A percentile compares a stretch with the other conserved stretches of the same genome.
phyloP scores from a whole-genome alignment of 2,888 invertebrate genomes.

The Empis stercorea region DNA sequence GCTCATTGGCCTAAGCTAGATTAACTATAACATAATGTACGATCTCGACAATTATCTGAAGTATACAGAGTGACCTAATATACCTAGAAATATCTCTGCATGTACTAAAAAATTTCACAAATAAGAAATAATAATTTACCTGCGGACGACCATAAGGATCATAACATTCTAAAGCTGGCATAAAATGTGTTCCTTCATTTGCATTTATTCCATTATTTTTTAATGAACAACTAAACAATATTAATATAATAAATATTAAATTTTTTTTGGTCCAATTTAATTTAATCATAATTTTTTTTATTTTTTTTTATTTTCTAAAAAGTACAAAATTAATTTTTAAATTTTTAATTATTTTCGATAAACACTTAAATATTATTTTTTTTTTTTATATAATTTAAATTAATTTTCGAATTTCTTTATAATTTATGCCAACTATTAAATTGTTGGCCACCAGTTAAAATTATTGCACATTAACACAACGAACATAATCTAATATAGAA shows the following conservation, averaged over 20 bases:
- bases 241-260: constrained; percentile 16
- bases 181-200: constrained; percentile 26
- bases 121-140: constrained; percentile 28
- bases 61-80: too few species aligned
- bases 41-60: too few species aligned
- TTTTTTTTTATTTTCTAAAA: constrained; percentile 7
- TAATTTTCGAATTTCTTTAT: constrained; percentile 7
- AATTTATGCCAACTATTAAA: constrained; percentile 14
- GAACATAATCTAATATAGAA: constrained; percentile 7
- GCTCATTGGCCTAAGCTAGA: too few species aligned
- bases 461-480: constrained; percentile 17
- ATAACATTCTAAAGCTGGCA: constrained; percentile 39
- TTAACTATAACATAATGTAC: too few species aligned
- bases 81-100: too few species aligned
- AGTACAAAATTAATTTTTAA: background rate
- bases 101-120: too few species aligned
- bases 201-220: constrained; percentile 17
- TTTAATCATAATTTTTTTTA: constrained; percentile 22
- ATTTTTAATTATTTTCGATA: too few species aligned
- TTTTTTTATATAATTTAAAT: constrained; percentile 10
- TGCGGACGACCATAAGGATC: constrained; percentile 42
- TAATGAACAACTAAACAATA: constrained; percentile 16
- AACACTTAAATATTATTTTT: constrained; percentile 9
- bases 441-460: constrained; percentile 18
- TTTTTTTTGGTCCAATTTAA: constrained; percentile 26